phyloP scores from a whole-genome alignment of 1,140 invertebrate species.

The Calycopis cecrops region DNA sequence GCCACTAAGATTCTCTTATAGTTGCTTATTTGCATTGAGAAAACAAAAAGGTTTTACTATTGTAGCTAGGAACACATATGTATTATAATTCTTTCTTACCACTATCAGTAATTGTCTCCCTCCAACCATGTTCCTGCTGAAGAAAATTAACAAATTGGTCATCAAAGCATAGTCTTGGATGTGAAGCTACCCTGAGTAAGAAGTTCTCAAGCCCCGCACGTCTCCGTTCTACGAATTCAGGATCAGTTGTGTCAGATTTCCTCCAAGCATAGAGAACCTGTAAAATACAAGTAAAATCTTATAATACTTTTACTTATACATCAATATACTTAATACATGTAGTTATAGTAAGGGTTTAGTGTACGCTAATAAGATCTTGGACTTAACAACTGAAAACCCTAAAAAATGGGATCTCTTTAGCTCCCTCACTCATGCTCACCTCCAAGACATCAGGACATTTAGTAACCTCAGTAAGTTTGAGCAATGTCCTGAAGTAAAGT shows the following conservation, averaged over 20 bases:
- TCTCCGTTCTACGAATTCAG: conserved; percentile 89
- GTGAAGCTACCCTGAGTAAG: conserved; percentile 83
- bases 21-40: too few species aligned
- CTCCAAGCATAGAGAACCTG: conserved; percentile 85
- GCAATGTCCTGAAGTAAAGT: too few species aligned
- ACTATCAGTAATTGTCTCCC: conserved; percentile 84
- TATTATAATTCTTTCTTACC: conserved; percentile 59
- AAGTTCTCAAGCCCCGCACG: conserved; percentile 89
- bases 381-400: too few species aligned
- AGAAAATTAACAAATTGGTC: conserved; percentile 85
- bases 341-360: too few species aligned
- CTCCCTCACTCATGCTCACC: too few species aligned
- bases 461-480: too few species aligned
- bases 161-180: conserved; percentile 84
- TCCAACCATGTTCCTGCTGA: conserved; percentile 85
- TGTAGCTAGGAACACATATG: neutral
- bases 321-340: too few species aligned
- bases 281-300: neutral
- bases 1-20: too few species aligned
- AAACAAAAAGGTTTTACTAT: neutral
- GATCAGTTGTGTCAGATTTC: conserved; percentile 89
- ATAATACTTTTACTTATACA: neutral
- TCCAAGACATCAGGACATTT: too few species aligned
- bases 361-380: too few species aligned
- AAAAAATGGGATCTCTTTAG: too few species aligned